Evolutionary conservation across 2,888 invertebrate species (phyloP).

Genomic region (Celastrina argiolus): DNA sequence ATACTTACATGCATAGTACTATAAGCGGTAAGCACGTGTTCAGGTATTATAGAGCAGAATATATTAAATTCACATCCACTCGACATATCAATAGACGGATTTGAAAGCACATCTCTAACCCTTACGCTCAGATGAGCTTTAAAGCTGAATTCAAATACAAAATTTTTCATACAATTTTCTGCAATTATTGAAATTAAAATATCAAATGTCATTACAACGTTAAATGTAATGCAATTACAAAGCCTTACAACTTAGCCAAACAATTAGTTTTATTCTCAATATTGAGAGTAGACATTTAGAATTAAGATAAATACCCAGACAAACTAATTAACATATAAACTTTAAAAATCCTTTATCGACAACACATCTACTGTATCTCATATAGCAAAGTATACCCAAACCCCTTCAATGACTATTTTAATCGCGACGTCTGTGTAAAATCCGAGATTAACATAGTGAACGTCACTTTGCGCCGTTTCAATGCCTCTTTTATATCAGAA

Average conservation of each 20-base stretch:
- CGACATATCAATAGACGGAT: conserved; percentile 3
- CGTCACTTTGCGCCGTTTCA: not conserved
- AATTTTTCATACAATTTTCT: not conserved
- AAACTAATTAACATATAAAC: too few relatives aligned
- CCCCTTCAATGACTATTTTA: not conserved
- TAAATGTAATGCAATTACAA: not conserved
- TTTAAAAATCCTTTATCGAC: too few relatives aligned
- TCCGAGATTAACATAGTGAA: conserved; percentile 8
- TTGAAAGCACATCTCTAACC: conserved; percentile 1
- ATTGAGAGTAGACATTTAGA: too few relatives aligned
- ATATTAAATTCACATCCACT: conserved; percentile 10
- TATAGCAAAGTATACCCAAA: not conserved
- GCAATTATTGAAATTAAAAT: not conserved
- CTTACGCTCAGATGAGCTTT: not conserved
- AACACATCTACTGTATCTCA: not conserved
- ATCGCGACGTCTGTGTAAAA: not conserved
- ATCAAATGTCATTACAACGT: not conserved
- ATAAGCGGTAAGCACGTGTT: not conserved
- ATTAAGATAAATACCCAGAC: too few relatives aligned
- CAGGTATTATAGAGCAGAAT: not conserved
- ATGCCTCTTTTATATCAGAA: conserved; percentile 13
- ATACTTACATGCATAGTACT: not conserved
- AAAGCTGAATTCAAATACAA: not conserved
- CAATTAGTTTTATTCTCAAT: too few relatives aligned
- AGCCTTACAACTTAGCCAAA: too few relatives aligned